Base-by-base conservation (phyloP, 2,797 vertebrate species). In the Euthynnus affinis region DNA sequence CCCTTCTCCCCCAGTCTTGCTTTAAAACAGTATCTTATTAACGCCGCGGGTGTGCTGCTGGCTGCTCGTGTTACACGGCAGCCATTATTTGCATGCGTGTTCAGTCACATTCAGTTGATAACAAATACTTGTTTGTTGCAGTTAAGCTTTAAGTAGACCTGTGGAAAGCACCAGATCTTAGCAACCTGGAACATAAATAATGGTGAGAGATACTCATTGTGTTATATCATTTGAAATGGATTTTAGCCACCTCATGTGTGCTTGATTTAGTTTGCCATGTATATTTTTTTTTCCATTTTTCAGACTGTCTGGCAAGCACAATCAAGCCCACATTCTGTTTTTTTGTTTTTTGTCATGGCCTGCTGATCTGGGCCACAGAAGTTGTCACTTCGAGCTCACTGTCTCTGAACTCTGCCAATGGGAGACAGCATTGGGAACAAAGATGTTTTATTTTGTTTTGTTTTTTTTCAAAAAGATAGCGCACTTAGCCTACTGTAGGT, bases 361-460 rank as follows among this genome's bases (percentile, higher is more conserved):
- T 85, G 84, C 85, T 84, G 80, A 85, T 75, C 71, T 62, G 79
- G 85, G 85, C 77, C 76, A 66, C 70, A 61, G 78, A 79, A 62
- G 81, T 63, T 29, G 52, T 62, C 52, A 48, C 71, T 84, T 81
- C 56, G 52, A 57, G 78, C 66, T 72, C 55, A 53, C 72, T 20
- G 68, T 83, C 82, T 86, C 81, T 69, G 51, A 72, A 62, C 74
- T 84, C 64, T 72, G 68, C 65, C 46, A 76, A 37, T 72, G 25
- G 52, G 70, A 83, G 75, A 71, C 73, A 37, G 74, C 75, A 58
- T 79, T 78, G 87, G 84, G 88, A 91, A 89, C 89, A 89, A 85
- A 82, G 22, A 64, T 59, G 12, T 64, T 74, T 32, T 20, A 60
- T 25, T 68, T 56, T 23, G 22, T 66, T n/a, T 22, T 9, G 8